Evolutionary conservation across 1,140 invertebrate species (phyloP).

Genomic region (Aphaenogaster rudis): DNA sequence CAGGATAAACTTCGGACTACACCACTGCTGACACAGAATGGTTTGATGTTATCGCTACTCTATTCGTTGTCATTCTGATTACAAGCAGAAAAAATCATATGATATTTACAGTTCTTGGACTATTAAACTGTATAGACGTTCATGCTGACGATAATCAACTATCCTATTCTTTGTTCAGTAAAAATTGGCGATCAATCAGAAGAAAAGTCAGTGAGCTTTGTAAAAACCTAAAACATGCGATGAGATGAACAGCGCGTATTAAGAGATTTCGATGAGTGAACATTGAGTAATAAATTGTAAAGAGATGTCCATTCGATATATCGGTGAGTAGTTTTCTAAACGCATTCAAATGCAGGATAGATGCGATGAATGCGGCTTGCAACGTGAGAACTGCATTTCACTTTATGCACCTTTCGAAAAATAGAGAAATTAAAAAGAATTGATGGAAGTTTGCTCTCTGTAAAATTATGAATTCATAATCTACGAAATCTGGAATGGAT

Average conservation of each 20-base stretch:
- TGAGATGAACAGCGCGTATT: slow-evolving; percentile 23
- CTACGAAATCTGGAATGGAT: neutral
- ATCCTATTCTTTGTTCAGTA: slow-evolving; percentile 10
- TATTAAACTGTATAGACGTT: slow-evolving; percentile 37
- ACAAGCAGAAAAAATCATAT: slow-evolving; percentile 39
- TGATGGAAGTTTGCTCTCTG: neutral
- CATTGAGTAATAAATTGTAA: slow-evolving; percentile 21
- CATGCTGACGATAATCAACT: slow-evolving; percentile 46
- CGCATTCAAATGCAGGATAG: slow-evolving; percentile 39
- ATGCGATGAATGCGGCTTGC: slow-evolving; percentile 55
- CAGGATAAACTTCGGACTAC: slow-evolving; percentile 9
- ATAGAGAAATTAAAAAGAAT: slow-evolving; percentile 31
- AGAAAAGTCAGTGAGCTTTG: slow-evolving; percentile 49
- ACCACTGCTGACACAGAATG: slow-evolving; percentile 10
- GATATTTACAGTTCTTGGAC: slow-evolving; percentile 6
- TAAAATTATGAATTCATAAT: neutral
- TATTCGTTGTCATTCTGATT: slow-evolving; percentile 46
- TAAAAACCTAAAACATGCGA: slow-evolving; percentile 65
- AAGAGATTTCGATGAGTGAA: slow-evolving; percentile 12
- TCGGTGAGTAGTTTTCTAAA: slow-evolving; percentile 28
- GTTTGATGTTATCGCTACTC: slow-evolving; percentile 17
- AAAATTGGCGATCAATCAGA: slow-evolving; percentile 51
- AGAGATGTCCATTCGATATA: neutral
- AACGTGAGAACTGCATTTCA: slow-evolving; percentile 42
- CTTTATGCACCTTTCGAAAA: slow-evolving; percentile 31